phyloP scores from a whole-genome alignment of 92 coral and sea anemone species.

The Umimayanthus kanabou region DNA sequence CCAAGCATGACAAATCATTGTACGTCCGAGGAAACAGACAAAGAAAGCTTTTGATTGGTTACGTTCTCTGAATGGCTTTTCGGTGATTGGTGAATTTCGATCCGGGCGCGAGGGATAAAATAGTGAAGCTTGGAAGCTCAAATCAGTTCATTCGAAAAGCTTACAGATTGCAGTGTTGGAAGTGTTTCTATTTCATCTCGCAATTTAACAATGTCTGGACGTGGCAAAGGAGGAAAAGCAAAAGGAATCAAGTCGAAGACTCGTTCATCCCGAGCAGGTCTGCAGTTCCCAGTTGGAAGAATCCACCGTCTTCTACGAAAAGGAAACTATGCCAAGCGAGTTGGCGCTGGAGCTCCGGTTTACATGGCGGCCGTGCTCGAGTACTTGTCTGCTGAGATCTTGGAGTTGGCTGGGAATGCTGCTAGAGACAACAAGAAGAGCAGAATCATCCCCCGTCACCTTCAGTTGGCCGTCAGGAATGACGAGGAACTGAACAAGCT shows the following conservation, averaged over 20 bases:
- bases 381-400: constrained; percentile 79
- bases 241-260: constrained; percentile 77
- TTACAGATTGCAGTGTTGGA: background rate
- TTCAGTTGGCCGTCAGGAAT: constrained; percentile 76
- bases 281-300: constrained; percentile 86
- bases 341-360: constrained; percentile 86
- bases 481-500: constrained; percentile 82
- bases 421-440: constrained; percentile 83
- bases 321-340: constrained; percentile 73
- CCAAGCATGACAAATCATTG: constrained; percentile 32
- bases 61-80: constrained; percentile 23
- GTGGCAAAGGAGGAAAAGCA: constrained; percentile 80
- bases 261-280: constrained; percentile 75
- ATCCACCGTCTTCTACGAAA: constrained; percentile 75
- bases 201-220: constrained; percentile 66
- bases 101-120: constrained; percentile 60
- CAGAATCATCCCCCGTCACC: constrained; percentile 79
- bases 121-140: background rate
- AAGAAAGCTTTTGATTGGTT: constrained; percentile 47
- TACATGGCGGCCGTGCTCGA: constrained; percentile 82
- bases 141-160: background rate
- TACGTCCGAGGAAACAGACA: constrained; percentile 56
- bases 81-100: constrained; percentile 76
- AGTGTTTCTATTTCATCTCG: background rate
- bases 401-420: constrained; percentile 85